Percentiles rank a stretch among this genome's conserved stretches.
These are phyloP conservation scores for Hypanus sabinus DNA, from an alignment of 2,113 vertebrate genomes.

Conservation along the genomic window DNA sequence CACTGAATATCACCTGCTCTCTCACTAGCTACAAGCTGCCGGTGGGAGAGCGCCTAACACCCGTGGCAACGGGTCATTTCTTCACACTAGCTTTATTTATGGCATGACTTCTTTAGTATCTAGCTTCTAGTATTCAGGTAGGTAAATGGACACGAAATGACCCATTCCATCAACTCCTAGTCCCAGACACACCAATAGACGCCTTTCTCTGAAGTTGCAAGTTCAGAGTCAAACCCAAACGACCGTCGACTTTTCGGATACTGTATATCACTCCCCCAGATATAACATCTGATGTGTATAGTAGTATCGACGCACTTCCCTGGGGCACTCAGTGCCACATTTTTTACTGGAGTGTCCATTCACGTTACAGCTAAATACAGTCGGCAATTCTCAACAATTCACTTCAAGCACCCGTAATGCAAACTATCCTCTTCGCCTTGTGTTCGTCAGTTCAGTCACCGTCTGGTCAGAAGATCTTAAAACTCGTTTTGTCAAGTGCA, in stretches of 20 bases:
- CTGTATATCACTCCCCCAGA: background rate
- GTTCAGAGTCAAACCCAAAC: no score
- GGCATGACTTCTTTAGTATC: background rate
- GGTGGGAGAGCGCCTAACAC: background rate
- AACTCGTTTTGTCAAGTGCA: background rate
- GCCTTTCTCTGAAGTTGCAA: background rate
- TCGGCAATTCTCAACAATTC: background rate
- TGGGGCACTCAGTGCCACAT: background rate
- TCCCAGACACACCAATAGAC: background rate
- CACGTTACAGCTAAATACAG: background rate
- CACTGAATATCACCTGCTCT: background rate
- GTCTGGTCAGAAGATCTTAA: background rate
- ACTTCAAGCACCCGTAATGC: background rate
- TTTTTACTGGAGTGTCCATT: background rate
- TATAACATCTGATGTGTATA: no score
- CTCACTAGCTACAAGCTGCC: background rate
- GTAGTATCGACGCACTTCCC: background rate
- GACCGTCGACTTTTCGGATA: no score
- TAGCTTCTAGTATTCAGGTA: background rate
- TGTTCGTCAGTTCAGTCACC: background rate
- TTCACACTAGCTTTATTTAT: background rate
- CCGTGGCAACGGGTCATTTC: background rate
- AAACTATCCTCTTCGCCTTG: background rate
- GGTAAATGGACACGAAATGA: no score
- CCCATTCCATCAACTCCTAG: background rate